Evolutionary conservation across 1,140 invertebrate species (phyloP).

Genomic region (Aphidius ervi): DNA sequence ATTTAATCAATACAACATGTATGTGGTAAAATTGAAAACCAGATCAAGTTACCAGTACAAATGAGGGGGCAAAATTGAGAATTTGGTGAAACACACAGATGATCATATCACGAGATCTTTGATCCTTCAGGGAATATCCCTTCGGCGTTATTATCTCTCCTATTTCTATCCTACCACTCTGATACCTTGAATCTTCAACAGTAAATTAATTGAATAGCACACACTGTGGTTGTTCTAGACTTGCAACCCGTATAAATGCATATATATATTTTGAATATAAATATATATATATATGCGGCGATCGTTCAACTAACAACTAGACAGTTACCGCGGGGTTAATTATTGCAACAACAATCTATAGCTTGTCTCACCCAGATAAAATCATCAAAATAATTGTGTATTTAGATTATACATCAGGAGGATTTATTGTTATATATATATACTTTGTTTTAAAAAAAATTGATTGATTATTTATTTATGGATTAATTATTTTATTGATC

Average conservation of each 20-base stretch:
- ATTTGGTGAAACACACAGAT: slow-evolving; percentile 11
- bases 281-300: slow-evolving; percentile 1
- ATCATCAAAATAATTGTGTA: not conserved
- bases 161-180: too few species aligned
- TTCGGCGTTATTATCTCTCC: slow-evolving; percentile 18
- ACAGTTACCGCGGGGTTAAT: slow-evolving; percentile 25
- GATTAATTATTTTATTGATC: too few species aligned
- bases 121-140: slow-evolving; percentile 28
- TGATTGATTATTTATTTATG: too few species aligned
- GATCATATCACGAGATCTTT: slow-evolving; percentile 24
- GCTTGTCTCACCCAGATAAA: slow-evolving; percentile 20
- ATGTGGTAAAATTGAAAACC: too few species aligned
- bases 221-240: slow-evolving; percentile 1
- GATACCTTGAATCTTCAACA: not conserved
- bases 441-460: too few species aligned
- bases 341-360: slow-evolving; percentile 11
- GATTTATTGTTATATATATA: too few species aligned
- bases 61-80: not conserved
- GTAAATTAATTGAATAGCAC: slow-evolving; percentile 28
- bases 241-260: slow-evolving; percentile 12
- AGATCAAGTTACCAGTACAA: not conserved
- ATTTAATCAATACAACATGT: too few species aligned
- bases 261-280: not conserved
- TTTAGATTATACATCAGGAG: too few species aligned
- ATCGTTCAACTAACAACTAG: slow-evolving; percentile 15